Evolutionary conservation across 2,113 vertebrate species (phyloP), one percentile per base, ranked within the genome.

Genomic region (Anthoscopus minutus): DNA sequence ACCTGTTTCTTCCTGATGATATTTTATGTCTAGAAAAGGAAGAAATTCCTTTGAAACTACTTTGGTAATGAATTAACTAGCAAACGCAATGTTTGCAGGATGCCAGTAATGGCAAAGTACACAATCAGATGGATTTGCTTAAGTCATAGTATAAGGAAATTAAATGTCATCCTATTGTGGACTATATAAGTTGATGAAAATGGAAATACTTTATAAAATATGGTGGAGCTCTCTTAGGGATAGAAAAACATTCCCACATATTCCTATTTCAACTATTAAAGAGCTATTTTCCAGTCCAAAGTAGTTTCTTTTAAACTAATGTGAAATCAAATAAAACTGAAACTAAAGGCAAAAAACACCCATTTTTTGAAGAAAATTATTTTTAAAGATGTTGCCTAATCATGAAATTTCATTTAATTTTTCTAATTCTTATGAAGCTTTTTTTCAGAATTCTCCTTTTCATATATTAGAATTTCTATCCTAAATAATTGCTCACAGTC

Each of bases 281-380:
- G 4, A 80, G 3, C 1, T 33, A 72, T 64, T 51, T 47, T 51
- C 28, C 4, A 28, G 12, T 35, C 65, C 17, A 12, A 45, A 70
- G 1, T 19, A 48, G 15, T 66, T 74, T 81, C 9, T 57, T 85
- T 92, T 79, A 45, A 84, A 65, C 24, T 42, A 9, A 19, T 23
- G 25, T n/a, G 6, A 31, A 58, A 45, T 53, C 11, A 90, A 70
- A 66, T 44, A 47, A 73, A 70, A 48, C 11, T 40, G 3, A 51
- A 84, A 57, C 5, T 56, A 56, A 72, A 35, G 6, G 4, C 2
- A 1, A 58, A 66, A 73, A 12, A 1, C 0, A 3, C 28, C 7
- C 0, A 4, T 3, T 16, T 76, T 60, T 60, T 23, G 9, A 67
- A 54, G 10, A 57, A 74, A 86, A 79, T 24, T 0, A 14, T 8